Conservation (phyloP, 2,113 vertebrate genomes). For the Rhinopithecus roxellana region DNA sequence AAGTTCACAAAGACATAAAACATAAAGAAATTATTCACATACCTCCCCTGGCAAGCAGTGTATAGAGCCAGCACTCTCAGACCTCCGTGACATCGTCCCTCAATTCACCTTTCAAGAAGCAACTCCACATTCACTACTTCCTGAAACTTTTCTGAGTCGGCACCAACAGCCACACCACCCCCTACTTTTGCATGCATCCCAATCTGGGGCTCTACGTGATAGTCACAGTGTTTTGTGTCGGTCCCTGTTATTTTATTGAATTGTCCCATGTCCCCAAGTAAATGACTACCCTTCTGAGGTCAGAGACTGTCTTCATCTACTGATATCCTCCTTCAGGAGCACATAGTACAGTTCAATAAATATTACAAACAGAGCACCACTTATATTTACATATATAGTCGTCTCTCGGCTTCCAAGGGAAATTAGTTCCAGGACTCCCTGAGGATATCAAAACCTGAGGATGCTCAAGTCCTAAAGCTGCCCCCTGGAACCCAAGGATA, state of each 20-base stretch:
- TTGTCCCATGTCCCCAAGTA: not conserved
- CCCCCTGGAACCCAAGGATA: not conserved
- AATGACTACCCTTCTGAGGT: accelerated
- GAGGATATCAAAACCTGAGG: not conserved
- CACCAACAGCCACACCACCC: not conserved
- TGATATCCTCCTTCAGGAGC: not conserved
- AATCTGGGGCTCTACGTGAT: accelerated
- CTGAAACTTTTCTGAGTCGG: not conserved
- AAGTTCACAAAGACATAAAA: not conserved
- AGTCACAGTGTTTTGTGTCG: accelerated
- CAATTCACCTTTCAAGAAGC: not conserved
- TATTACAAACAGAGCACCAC: accelerated
- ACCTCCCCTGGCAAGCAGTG: not conserved
- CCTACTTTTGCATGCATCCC: accelerated
- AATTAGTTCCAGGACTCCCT: not conserved
- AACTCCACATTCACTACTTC: not conserved
- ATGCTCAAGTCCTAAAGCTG: not conserved
- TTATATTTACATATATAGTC: accelerated
- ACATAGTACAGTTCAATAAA: not conserved
- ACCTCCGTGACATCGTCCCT: not conserved
- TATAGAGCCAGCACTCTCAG: accelerated
- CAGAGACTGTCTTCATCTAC: not conserved
- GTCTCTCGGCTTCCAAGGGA: not conserved
- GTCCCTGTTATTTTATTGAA: not conserved
- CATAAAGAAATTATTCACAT: not conserved